Percentiles rank a stretch among this genome's conserved stretches.
Evolutionary conservation across 2,888 invertebrate genomes (phyloP).

Genomic region (Listrodromus nycthemerus): DNA sequence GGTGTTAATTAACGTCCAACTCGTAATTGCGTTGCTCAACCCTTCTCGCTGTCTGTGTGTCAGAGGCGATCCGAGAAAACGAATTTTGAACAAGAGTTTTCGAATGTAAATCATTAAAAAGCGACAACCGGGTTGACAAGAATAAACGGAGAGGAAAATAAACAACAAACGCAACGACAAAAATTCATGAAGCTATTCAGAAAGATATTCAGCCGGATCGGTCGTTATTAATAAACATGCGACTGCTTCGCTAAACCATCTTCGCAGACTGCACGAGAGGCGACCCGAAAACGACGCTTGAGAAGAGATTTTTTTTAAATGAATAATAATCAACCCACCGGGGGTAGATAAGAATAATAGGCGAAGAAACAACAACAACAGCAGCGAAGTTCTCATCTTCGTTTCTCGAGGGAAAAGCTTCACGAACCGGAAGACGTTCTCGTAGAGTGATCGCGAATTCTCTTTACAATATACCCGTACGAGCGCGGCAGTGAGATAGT

Average conservation of each 20-base stretch:
- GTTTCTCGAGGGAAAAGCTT: slow-evolving; percentile 37
- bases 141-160: no score
- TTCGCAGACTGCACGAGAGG: background rate
- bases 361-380: background rate
- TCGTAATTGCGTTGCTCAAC: slow-evolving; percentile 45
- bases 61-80: background rate
- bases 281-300: slow-evolving; percentile 10
- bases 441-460: slow-evolving; percentile 6
- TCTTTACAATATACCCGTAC: background rate
- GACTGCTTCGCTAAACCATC: slow-evolving; percentile 32
- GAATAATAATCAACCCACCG: background rate
- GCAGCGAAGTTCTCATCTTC: background rate
- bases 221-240: slow-evolving; percentile 59
- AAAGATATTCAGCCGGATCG: no score
- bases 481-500: slow-evolving; percentile 1
- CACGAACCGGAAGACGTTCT: slow-evolving; percentile 25
- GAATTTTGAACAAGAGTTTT: no score
- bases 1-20: slow-evolving; percentile 52
- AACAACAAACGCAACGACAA: no score
- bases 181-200: no score
- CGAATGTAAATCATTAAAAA: no score
- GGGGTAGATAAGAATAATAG: slow-evolving; percentile 20
- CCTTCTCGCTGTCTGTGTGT: background rate
- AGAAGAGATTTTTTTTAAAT: slow-evolving; percentile 4
- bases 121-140: no score